Base-by-base conservation (phyloP, 2,888 invertebrate genomes). In the Stenichneumon culpator region DNA sequence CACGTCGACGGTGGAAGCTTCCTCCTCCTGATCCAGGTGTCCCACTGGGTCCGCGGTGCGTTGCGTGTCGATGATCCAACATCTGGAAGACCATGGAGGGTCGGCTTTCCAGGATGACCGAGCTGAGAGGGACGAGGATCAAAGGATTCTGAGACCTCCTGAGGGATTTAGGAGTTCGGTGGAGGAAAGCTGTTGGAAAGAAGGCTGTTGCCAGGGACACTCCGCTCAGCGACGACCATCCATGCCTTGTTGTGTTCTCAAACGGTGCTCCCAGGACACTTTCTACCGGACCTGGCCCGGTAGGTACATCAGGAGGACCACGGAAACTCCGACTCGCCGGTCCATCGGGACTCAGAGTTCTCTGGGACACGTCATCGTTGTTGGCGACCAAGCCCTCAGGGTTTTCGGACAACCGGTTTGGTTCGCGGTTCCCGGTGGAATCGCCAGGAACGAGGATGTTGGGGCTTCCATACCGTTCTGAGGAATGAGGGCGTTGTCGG, bases 271-370 rank as follows among this genome's bases (percentile, higher is more conserved):
- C 72, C 88, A 87, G 79, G 88, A 90, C 28, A 85, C 89, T 25
- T 86, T 90, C 79, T 92, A 93, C 81, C 88, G 90, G 39, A 93
- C 92, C 16, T 93, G 93, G 92, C 92, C 93, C 6, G 89, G 89
- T 70, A 87, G 89, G n/a, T 70, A 86, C 14, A 14, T 75, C 11
- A 86, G 88, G 54, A 89, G 85, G n/a, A 70, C 60, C 14, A 19
- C 9, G n/a, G 60, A 39, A 79, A 22, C 86, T 14, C 83, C 78
- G 65, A 88, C 69, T 44, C 87, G 85, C 22, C 88, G 84, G 36
- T 65, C 57, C 22, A 84, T 87, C 16, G 89, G 87, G 14, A 89
- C 86, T 44, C 90, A 89, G 22, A 90, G 90, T 63, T 87, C 87
- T 50, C 63, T 89, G 22, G 87, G 87, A 80, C 60, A 82, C 84